These are phyloP conservation scores for Gyrodactylus salaris DNA, from an alignment of 1,140 invertebrate species.

Conservation along the genomic window DNA sequence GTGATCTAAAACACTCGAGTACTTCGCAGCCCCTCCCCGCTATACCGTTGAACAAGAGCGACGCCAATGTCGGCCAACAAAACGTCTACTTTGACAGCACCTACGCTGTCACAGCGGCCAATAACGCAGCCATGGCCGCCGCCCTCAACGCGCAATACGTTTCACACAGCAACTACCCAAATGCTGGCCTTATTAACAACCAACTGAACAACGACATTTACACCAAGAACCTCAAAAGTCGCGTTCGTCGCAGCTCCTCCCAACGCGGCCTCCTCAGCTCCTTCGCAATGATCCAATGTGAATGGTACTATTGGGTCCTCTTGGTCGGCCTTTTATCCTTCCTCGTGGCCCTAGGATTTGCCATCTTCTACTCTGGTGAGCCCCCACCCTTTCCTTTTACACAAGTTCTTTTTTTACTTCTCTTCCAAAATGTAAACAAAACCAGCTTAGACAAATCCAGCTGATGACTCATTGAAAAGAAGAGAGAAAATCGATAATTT, in stretches of 20 bases:
- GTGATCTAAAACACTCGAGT: not conserved
- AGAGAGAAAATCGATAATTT: too few species aligned
- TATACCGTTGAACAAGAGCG: not conserved
- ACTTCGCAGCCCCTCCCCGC: not conserved
- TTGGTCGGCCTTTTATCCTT: not conserved
- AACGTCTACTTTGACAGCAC: not conserved
- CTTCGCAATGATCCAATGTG: not conserved
- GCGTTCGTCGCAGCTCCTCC: not conserved
- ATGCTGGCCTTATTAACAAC: not conserved
- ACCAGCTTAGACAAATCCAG: too few species aligned
- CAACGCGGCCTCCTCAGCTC: not conserved
- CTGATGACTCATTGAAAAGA: not conserved
- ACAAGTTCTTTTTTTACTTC: not conserved
- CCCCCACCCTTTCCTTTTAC: not conserved
- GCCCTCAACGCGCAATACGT: not conserved
- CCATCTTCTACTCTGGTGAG: not conserved
- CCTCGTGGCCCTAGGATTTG: not conserved
- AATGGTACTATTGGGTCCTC: not conserved
- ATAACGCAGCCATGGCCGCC: not conserved
- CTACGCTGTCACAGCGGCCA: not conserved
- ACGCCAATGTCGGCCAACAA: not conserved
- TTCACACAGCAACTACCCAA: not conserved
- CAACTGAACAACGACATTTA: not conserved
- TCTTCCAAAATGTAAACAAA: too few species aligned
- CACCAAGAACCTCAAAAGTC: not conserved